A percentile compares a stretch with the other conserved stretches of the same genome.
Conservation (phyloP, 2,113 vertebrate species). For the Sorex fumeus region DNA sequence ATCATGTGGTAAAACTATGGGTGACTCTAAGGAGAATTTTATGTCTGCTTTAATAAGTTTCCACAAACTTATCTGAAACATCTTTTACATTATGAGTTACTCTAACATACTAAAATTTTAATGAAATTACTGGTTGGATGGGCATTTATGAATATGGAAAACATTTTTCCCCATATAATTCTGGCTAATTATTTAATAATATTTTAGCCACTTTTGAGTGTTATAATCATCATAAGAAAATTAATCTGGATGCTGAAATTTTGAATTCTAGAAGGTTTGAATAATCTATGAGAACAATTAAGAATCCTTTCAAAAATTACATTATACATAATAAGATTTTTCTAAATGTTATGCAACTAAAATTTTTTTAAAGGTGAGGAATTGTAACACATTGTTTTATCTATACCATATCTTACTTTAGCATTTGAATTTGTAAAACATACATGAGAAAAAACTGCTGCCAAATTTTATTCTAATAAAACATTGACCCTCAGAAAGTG, state of each 20-base stretch:
- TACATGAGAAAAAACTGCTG: neutral
- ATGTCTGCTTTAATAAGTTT: slow-evolving; percentile 41
- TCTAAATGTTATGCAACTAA: slow-evolving; percentile 12
- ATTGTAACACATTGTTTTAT: neutral
- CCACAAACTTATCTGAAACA: neutral
- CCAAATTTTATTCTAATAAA: slow-evolving; percentile 39
- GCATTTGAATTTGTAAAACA: slow-evolving; percentile 11
- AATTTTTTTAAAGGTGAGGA: neutral
- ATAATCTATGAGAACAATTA: neutral
- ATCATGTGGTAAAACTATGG: no score
- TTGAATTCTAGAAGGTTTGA: slow-evolving; percentile 6
- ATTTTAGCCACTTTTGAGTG: neutral
- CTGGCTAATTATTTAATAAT: slow-evolving; percentile 11
- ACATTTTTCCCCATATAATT: slow-evolving; percentile 35
- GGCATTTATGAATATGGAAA: slow-evolving; percentile 37
- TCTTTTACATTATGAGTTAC: slow-evolving; percentile 20
- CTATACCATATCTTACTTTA: neutral
- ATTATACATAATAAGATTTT: neutral
- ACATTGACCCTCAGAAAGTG: neutral
- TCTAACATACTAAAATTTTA: slow-evolving; percentile 51
- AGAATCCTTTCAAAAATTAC: neutral
- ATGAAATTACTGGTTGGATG: slow-evolving; percentile 17
- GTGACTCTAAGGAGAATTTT: slow-evolving; percentile 12
- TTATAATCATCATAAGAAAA: slow-evolving; percentile 1
- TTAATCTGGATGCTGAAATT: neutral